Evolutionary conservation across 35 echinoderm and acorn worm genomes (phyloP), one percentile per base, ranked within the genome.

Genomic region (Anneissia japonica): DNA sequence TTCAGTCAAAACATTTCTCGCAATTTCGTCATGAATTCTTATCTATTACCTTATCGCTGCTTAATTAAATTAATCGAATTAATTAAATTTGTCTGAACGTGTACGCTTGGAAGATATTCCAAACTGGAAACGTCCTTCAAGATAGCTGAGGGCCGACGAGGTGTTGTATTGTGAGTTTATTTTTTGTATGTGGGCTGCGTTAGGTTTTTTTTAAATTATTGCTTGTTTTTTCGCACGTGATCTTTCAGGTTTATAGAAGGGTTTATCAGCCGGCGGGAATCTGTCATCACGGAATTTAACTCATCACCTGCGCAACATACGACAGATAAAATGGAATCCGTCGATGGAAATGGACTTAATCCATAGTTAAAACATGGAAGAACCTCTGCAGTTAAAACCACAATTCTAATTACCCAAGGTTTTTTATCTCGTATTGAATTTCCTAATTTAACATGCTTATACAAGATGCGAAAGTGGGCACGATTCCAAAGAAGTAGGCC

Each of bases 41-140:
- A 64, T 64, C 51, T 64, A 64, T 64, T 64, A 64, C 51, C 51
- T 64, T 64, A 64, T 64, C 51, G 19, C 51, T 64, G 21, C 51
- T 64, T 64, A 64, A 64, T 64, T 64, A 64, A 64, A 64, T 64
- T 64, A 64, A 64, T 64, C 51, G 26, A 64, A 64, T 64, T 64
- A 64, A 64, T 64, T 64, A 64, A 64, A 64, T 64, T 64, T 64
- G 51, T 64, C 51, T 64, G 51, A 64, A 64, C 51, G 51, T 64
- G 51, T 19, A 64, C 51, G 51, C 19, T 64, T 23, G 51, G 2
- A 64, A 64, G 51, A 19, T 9, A 64, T 64, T 64, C 51, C 1
- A 23, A 16, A 26, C 19, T 26, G 51, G 51, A 9, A 64, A 64
- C 51, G 51, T 64, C 51, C 51, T 64, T 64, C 51, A 23, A 3